These are phyloP conservation scores for Dyspetes luteomarginatus DNA, from an alignment of 2,888 invertebrate genomes.

Conservation along the genomic window DNA sequence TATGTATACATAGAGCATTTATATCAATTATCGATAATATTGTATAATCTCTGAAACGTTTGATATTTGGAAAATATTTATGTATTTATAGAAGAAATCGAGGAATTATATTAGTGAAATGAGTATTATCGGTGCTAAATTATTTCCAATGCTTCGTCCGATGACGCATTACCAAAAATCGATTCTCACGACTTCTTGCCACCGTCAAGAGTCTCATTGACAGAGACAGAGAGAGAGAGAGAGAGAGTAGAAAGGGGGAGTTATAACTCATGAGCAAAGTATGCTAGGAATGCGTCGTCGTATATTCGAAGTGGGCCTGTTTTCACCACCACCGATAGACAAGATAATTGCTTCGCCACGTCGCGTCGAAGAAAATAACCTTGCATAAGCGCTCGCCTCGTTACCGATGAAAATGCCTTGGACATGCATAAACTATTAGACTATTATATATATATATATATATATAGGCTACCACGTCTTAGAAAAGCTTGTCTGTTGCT, in stretches of 20 bases:
- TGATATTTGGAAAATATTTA: background rate
- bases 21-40: no score
- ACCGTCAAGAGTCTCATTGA: background rate
- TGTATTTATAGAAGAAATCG: background rate
- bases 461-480: conserved; percentile 2
- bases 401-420: conserved; percentile 14
- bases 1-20: no score
- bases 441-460: background rate
- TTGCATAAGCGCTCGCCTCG: conserved; percentile 17
- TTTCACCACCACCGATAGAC: conserved; percentile 72
- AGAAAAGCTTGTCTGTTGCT: conserved; percentile 52
- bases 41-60: no score
- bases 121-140: background rate
- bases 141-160: conserved; percentile 46
- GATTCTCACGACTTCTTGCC: conserved; percentile 55
- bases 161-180: conserved; percentile 59
- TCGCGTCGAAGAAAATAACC: conserved; percentile 50
- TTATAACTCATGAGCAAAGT: conserved; percentile 39
- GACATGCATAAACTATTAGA: background rate
- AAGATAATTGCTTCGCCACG: conserved; percentile 72
- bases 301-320: conserved; percentile 64
- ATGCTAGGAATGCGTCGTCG: conserved; percentile 49
- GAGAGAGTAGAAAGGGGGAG: background rate
- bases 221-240: conserved; percentile 20
- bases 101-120: background rate